Base-by-base conservation (phyloP, 1,140 invertebrate genomes). In the Nephila pilipes region DNA sequence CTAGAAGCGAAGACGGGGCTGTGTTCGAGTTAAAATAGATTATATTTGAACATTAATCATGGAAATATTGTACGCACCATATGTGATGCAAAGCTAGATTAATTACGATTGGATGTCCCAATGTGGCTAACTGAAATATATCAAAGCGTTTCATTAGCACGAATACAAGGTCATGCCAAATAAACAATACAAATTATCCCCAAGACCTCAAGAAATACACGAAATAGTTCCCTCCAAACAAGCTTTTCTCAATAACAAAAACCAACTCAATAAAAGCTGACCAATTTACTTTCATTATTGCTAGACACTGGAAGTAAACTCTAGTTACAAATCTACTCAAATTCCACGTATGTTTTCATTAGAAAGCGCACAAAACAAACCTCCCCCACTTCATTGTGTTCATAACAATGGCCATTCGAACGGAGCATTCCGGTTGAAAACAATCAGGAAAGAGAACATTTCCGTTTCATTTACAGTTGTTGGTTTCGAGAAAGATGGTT, bases 391-490 rank as follows among this genome's bases (percentile, higher is more conserved):
- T 1, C 69, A 75, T 75, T 75, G 69, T 75, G 32, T 18, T 29
- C 25, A 75, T 36, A 75, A 75, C 69, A 75, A 75, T 75, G 6
- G 69, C 69, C 69, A 75, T 75, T 75, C 36, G 69, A 75, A 75
- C 29, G 69, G 25, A 14, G 32, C 32, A 36, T 75, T 75, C 29
- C 29, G 69, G 36, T 18, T 16, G 69, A 75, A 75, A 75, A 75
- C 69, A 75, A 75, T 36, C 32, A 29, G 12, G 29, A 36, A 32
- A 36, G 29, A 25, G 69, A 75, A 75, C 46, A 29, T 75, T 75
- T 75, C 69, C 32, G 69, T 75, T 75, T 75, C 69, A 75, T 75
- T 75, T 75, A 75, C 69, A 75, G 69, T 75, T 75, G 69, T 75
- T 75, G 29, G 29, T 20, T 75, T 75, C 29, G 69, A 75, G 69